A percentile compares a stretch with the other conserved stretches of the same genome.
Evolutionary conservation across 2,113 vertebrate species (phyloP).

Genomic region (Pipra filicauda): DNA sequence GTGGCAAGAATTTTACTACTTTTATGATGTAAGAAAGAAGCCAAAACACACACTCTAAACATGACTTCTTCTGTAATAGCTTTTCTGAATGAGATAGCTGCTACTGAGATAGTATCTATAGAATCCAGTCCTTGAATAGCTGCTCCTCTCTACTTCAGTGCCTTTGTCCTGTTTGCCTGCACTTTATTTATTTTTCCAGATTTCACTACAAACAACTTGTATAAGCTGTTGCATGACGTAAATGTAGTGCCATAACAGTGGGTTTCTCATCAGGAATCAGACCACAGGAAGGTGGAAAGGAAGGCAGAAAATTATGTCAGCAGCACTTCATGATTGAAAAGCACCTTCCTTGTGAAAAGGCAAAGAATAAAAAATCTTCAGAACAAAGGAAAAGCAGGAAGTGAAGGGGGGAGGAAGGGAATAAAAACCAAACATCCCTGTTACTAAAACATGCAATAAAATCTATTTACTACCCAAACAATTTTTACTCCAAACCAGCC

Average conservation of each 20-base stretch:
- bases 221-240: background rate
- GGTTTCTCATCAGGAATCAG: background rate
- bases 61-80: background rate
- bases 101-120: background rate
- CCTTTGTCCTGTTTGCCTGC: background rate
- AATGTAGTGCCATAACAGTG: background rate
- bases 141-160: background rate
- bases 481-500: background rate
- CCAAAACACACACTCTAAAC: background rate
- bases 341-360: background rate
- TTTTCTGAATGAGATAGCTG: slow-evolving; percentile 35
- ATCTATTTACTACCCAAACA: background rate
- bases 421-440: background rate
- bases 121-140: background rate
- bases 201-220: background rate
- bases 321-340: background rate
- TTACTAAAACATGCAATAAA: background rate
- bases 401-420: background rate
- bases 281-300: background rate
- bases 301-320: background rate
- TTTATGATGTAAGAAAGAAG: background rate
- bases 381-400: background rate
- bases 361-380: background rate
- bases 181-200: background rate
- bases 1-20: background rate